phyloP scores from a whole-genome alignment of 2,888 invertebrate species.

The Abrostola tripartita region DNA sequence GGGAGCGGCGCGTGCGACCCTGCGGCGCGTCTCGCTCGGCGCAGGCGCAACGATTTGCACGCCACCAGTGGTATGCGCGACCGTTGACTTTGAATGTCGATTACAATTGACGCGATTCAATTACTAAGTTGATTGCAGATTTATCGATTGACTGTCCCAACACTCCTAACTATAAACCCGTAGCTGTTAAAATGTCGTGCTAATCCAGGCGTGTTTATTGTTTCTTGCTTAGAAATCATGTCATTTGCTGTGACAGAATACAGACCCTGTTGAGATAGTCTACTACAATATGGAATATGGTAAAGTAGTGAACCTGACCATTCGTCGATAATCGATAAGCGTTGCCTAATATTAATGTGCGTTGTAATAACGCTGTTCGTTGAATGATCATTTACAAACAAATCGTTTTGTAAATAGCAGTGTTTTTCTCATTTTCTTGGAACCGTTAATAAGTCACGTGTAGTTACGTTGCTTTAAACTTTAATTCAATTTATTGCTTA shows the following conservation, averaged over 20 bases:
- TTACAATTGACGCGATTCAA: slow-evolving; percentile 18
- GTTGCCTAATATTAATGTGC: too few species aligned
- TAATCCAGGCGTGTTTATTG: not conserved
- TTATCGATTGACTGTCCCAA: slow-evolving; percentile 6
- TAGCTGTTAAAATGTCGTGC: not conserved
- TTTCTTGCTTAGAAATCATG: too few species aligned
- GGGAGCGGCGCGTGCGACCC: slow-evolving; percentile 56
- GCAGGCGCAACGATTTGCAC: slow-evolving; percentile 48
- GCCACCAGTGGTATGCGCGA: slow-evolving; percentile 34
- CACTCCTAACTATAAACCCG: not conserved
- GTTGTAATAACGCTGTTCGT: too few species aligned
- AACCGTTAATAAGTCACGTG: not conserved
- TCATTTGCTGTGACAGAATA: too few species aligned
- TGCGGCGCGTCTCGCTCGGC: slow-evolving; percentile 23
- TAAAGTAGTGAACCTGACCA: too few species aligned
- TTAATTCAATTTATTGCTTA: not conserved
- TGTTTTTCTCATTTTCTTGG: too few species aligned
- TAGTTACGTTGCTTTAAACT: not conserved
- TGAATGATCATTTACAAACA: too few species aligned
- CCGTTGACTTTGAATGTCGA: slow-evolving; percentile 36
- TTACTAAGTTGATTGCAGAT: slow-evolving; percentile 18
- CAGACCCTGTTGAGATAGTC: too few species aligned
- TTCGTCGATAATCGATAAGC: too few species aligned
- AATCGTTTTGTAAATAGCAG: too few species aligned
- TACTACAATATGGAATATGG: too few species aligned